Evolutionary conservation across 2,888 invertebrate genomes (phyloP).

Genomic region (Acleris holmiana): DNA sequence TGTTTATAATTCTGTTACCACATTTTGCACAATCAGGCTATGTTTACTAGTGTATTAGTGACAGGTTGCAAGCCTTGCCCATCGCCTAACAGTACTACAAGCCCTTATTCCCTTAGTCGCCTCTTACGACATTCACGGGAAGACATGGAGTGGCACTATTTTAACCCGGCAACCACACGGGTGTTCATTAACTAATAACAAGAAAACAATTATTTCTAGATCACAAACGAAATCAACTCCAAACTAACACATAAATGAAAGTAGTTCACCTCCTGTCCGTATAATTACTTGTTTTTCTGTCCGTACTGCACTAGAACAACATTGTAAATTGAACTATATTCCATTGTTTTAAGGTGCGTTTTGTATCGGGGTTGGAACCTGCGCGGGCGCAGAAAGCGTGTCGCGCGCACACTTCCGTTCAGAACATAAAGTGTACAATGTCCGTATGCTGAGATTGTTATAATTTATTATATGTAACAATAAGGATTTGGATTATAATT

Average conservation of each 20-base stretch:
- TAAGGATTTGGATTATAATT: constrained; percentile 9
- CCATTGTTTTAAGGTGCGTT: constrained; percentile 10
- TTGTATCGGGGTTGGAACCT: constrained; percentile 45
- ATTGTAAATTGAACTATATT: constrained; percentile 3
- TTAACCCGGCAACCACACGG: too few species aligned
- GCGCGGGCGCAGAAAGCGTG: constrained; percentile 69
- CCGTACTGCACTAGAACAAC: constrained; percentile 44
- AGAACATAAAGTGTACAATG: constrained; percentile 43
- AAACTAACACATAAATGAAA: constrained; percentile 53
- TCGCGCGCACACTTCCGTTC: constrained; percentile 54
- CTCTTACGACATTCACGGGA: too few species aligned
- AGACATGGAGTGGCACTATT: too few species aligned
- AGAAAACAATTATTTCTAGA: constrained; percentile 33
- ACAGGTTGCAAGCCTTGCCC: too few species aligned
- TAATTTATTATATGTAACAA: constrained; percentile 26
- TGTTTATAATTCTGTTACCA: too few species aligned
- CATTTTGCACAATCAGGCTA: too few species aligned
- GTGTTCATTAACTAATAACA: neutral
- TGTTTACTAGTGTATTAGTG: too few species aligned
- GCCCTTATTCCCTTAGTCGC: too few species aligned
- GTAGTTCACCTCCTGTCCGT: constrained; percentile 55
- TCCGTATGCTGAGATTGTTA: constrained; percentile 45
- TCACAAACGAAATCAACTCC: constrained; percentile 45
- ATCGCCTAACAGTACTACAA: too few species aligned
- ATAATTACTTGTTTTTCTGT: constrained; percentile 58